These are phyloP conservation scores for Manis crassicaudata DNA, from an alignment of 2,797 vertebrate species.

Conservation along the genomic window DNA sequence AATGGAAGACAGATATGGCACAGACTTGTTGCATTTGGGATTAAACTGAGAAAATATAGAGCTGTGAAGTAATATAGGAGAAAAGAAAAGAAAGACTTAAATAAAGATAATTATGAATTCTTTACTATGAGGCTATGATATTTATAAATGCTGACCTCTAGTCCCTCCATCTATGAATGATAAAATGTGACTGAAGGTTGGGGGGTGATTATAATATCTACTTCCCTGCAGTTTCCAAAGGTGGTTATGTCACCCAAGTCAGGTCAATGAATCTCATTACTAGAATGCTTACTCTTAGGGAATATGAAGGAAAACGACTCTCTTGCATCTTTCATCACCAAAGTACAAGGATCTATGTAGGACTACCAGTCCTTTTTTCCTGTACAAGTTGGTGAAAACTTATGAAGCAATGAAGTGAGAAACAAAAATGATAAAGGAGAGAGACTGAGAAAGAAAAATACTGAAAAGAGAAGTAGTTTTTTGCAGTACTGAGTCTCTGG, in stretches of 20 bases:
- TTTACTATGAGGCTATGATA: not conserved
- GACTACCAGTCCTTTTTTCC: not conserved
- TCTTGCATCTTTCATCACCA: not conserved
- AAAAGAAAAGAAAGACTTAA: not conserved
- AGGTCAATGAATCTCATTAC: not conserved
- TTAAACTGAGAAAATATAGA: conserved; percentile 14
- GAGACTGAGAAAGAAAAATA: not conserved
- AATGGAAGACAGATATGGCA: not conserved
- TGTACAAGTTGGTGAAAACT: not conserved
- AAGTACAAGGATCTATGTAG: not conserved
- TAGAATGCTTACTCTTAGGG: not conserved
- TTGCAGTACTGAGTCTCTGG: not conserved
- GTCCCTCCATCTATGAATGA: not conserved
- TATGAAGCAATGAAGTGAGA: not conserved
- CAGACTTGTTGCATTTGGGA: not conserved
- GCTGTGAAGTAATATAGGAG: not conserved
- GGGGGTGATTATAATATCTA: not conserved
- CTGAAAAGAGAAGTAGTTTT: not conserved
- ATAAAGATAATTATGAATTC: not conserved
- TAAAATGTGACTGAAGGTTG: not conserved
- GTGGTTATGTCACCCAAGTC: not conserved
- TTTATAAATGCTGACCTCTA: conserved; percentile 23
- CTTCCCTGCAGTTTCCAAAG: not conserved
- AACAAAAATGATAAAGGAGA: not conserved
- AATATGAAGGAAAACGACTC: not conserved